Percentiles rank a stretch among this genome's conserved stretches.
Evolutionary conservation across 1,140 invertebrate species (phyloP).

Genomic region (roundworm (Caenorhabditis elegans)): WBcel235 BX284606.5:945001-945500

Average conservation of each 20-base stretch:
- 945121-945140: too few relatives aligned
- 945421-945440: background rate
- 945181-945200: too few relatives aligned
- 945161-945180: background rate
- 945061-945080: background rate
- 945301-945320: slow-evolving; percentile 53
- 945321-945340: slow-evolving; percentile 62
- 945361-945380: slow-evolving; percentile 60
- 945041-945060: background rate
- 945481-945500: too few relatives aligned
- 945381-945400: slow-evolving; percentile 66
- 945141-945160: background rate
- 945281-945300: slow-evolving; percentile 37
- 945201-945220: background rate
- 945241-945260: background rate
- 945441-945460: too few relatives aligned
- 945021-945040: too few relatives aligned
- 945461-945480: too few relatives aligned
- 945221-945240: background rate
- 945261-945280: slow-evolving; percentile 24
- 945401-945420: slow-evolving; percentile 53
- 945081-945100: too few relatives aligned
- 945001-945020: background rate
- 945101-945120: too few relatives aligned
- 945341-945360: slow-evolving; percentile 58